phyloP scores from a whole-genome alignment of 2,113 vertebrate genomes.

The Labeo rohita region DNA sequence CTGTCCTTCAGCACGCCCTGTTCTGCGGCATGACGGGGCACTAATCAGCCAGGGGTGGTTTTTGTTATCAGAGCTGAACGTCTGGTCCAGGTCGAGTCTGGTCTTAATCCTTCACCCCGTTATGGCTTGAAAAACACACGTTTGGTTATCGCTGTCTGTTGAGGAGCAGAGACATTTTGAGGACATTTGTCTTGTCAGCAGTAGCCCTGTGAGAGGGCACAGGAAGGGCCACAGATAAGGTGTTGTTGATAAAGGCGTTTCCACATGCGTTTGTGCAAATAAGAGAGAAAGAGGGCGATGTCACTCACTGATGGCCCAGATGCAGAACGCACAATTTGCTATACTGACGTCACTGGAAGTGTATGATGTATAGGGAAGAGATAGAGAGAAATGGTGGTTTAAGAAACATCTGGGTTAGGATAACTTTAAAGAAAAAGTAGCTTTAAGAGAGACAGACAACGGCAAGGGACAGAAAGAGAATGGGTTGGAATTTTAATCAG shows the following conservation, averaged over 20 bases:
- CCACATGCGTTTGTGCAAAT: conserved; percentile 36
- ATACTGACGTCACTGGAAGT: conserved; percentile 57
- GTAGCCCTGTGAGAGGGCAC: conserved; percentile 34
- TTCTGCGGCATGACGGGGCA: conserved; percentile 17
- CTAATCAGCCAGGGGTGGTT: conserved; percentile 21
- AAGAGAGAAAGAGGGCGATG: conserved; percentile 38
- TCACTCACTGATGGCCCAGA: conserved; percentile 60
- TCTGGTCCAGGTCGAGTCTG: conserved; percentile 4
- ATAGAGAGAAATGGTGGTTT: background rate
- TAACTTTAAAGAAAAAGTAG: conserved; percentile 12
- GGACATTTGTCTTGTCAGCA: conserved; percentile 39
- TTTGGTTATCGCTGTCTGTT: conserved; percentile 9
- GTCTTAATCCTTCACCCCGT: conserved; percentile 29
- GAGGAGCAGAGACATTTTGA: conserved; percentile 33
- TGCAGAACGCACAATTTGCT: conserved; percentile 59
- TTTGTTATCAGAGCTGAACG: conserved; percentile 30
- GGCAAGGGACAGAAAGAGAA: background rate
- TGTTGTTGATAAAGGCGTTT: conserved; percentile 65
- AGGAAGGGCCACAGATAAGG: conserved; percentile 63
- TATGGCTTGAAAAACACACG: conserved; percentile 7
- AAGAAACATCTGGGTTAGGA: background rate
- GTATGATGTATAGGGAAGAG: background rate
- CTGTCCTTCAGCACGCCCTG: conserved; percentile 26
- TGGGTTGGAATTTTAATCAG: conserved; percentile 32
- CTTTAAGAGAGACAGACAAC: background rate